Base-by-base conservation (phyloP, 2,888 invertebrate genomes). In the Andrena haemorrhoa region DNA sequence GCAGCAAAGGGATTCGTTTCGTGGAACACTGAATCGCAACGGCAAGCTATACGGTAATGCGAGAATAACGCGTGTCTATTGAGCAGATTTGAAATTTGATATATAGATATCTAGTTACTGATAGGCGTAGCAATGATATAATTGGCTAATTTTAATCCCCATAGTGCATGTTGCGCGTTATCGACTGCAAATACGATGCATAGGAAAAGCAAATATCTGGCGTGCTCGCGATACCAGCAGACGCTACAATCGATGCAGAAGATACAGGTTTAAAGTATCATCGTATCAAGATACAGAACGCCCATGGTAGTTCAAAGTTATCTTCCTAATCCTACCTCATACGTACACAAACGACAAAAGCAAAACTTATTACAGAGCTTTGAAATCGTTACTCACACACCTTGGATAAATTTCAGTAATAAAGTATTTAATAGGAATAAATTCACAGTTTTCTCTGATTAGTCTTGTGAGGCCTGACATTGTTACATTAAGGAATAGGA, bases 61-160 rank as follows among this genome's bases (percentile, higher is more conserved):
- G 23, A 53, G 20, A 29, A n/a, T 33, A 75, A 16, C 49, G 12
- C n/a, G 23, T 10, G 60, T 56, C 64, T 29, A 63, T 66, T 61
- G 29, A 60, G 33, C 41, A 61, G 58, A 73, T 63, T 65, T 74
- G 65, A 80, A 79, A 85, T 76, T 74, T 85, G 83, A 85, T 75
- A 76, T 83, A 83, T 76, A 80, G 79, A 72, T 76, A 72, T 76
- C 53, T 56, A 61, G 72, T 29, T 75, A 41, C 72, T 53, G 87
- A 70, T 80, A 78, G 72, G 65, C 68, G 31, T 29, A 75, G 64
- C 72, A 73, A 49, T 61, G 72, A 53, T 85, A 41, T 41, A 85
- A 87, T 85, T 85, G 73, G 75, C 64, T 61, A 75, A 86, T 86
- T 86, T 86, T 73, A 79, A 77, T 71, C 66, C 41, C 12, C 68